Evolutionary conservation across 2,888 invertebrate genomes (phyloP), one percentile per base, ranked within the genome.

Genomic region (Phorcus lineatus): DNA sequence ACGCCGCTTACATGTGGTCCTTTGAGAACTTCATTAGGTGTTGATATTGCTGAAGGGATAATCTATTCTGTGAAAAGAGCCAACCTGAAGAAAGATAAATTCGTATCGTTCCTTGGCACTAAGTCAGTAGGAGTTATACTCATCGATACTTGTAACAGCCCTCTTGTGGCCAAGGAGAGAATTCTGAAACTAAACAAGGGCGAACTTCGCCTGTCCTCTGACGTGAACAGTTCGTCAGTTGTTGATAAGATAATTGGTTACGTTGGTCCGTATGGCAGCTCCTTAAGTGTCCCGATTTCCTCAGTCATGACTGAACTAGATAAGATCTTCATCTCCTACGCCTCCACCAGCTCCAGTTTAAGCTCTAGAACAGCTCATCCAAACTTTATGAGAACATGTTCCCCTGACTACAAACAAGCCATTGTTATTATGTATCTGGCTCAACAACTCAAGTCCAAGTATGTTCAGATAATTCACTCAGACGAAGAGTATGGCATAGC

Each of bases 391-490:
- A 75, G 75, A n/a, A 75, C 75, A 2, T 47, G 52, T 54, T 22
- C 75, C 17, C 75, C 75, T 16, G 75, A 75, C 75, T 28, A 47
- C 6, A 52, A 75, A 31, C 75, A 75, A 31, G 75, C 75, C 31
- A 24, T 24, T 53, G 75, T 54, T 13, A 75, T 75, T 3, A 75
- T 75, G 54, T 16, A 75, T 28, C 24, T 75, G 3, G 54, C 54
- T 52, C 47, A 75, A 22, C 16, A 75, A 28, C 22, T 75, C 22
- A 52, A 22, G 19, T 75, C 75, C 17, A 31, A 17, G 24, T 75
- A 75, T 53, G 54, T 75, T n/a, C 75, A 75, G 52, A 47, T 75
- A 16, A 54, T 75, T 19, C 53, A 75, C 24, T 36, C 24, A 3
- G 54, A 75, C 22, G 75, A 53, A 36, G 75, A 52, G 22, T 75